Conservation (phyloP, 64 coral and sea anemone species). For the Montipora foliosa region DNA sequence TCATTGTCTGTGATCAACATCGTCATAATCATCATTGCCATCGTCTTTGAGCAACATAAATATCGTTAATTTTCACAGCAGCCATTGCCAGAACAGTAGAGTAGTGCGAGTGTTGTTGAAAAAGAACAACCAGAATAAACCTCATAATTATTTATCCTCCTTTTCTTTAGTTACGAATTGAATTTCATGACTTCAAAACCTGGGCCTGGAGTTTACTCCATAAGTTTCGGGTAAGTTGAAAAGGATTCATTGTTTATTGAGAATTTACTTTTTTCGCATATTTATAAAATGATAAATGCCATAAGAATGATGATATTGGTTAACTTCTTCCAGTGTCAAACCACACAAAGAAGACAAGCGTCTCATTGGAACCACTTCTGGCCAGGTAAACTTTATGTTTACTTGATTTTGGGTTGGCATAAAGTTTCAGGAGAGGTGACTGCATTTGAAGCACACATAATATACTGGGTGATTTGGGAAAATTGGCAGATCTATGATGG, state of each 20-base stretch:
- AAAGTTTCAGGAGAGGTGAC: too few species aligned
- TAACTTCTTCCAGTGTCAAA: conserved; percentile 66
- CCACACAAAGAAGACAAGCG: conserved; percentile 86
- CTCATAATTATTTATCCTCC: background rate
- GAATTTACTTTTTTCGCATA: too few species aligned
- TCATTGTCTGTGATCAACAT: too few species aligned
- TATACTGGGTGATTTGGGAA: too few species aligned
- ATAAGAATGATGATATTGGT: too few species aligned
- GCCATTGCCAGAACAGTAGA: too few species aligned
- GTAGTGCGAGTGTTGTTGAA: too few species aligned
- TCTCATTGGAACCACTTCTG: conserved; percentile 77
- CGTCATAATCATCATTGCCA: background rate
- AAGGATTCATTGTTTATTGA: background rate
- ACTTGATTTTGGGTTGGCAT: too few species aligned
- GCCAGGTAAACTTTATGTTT: conserved; percentile 50
- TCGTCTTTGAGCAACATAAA: background rate
- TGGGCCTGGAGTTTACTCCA: conserved; percentile 82
- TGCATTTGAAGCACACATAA: too few species aligned
- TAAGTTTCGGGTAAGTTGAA: conserved; percentile 70
- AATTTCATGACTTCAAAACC: conserved; percentile 89
- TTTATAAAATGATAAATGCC: too few species aligned
- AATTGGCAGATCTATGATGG: too few species aligned
- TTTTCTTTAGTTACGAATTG: conserved; percentile 74
- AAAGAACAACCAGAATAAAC: too few species aligned
- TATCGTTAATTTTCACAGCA: background rate